Percentiles rank a stretch among this genome's conserved stretches.
phyloP scores from a whole-genome alignment of 2,113 vertebrate genomes.

The Corvus moneduloides region DNA sequence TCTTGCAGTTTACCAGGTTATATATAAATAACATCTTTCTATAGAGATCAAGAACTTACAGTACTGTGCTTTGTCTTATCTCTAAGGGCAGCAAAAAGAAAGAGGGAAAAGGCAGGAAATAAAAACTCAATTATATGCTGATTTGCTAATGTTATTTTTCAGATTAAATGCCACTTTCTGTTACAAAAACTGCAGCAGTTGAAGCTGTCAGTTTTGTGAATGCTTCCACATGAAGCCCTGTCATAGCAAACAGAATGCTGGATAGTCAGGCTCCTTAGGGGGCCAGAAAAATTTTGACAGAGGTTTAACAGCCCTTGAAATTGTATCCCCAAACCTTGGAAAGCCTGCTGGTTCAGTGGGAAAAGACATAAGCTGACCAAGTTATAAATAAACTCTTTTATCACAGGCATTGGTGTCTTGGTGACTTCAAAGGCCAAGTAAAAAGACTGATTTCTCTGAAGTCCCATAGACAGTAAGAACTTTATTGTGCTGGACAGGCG shows the following conservation, averaged over 20 bases:
- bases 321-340: constrained; percentile 79
- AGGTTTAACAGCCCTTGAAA: constrained; percentile 86
- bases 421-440: constrained; percentile 81
- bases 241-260: constrained; percentile 77
- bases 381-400: constrained; percentile 88
- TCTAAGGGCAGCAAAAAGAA: constrained; percentile 30
- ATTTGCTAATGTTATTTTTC: constrained; percentile 79
- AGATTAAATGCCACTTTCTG: constrained; percentile 79
- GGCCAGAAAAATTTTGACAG: constrained; percentile 82
- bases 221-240: constrained; percentile 76
- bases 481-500: constrained; percentile 66
- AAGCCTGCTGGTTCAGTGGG: constrained; percentile 82
- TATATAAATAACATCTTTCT: not conserved
- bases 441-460: constrained; percentile 77
- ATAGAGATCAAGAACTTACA: constrained; percentile 16
- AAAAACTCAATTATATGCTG: constrained; percentile 75
- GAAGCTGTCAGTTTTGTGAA: constrained; percentile 74
- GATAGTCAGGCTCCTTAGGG: constrained; percentile 78
- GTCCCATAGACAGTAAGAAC: constrained; percentile 75
- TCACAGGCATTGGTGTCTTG: constrained; percentile 76
- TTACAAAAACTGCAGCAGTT: constrained; percentile 71
- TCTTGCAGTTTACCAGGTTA: not conserved
- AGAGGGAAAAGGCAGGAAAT: constrained; percentile 38
- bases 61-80: constrained; percentile 28
- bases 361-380: constrained; percentile 80